A percentile compares a stretch with the other conserved stretches of the same genome.
Conservation (phyloP, 1,140 invertebrate species). For the Calephelis virginiensis region DNA sequence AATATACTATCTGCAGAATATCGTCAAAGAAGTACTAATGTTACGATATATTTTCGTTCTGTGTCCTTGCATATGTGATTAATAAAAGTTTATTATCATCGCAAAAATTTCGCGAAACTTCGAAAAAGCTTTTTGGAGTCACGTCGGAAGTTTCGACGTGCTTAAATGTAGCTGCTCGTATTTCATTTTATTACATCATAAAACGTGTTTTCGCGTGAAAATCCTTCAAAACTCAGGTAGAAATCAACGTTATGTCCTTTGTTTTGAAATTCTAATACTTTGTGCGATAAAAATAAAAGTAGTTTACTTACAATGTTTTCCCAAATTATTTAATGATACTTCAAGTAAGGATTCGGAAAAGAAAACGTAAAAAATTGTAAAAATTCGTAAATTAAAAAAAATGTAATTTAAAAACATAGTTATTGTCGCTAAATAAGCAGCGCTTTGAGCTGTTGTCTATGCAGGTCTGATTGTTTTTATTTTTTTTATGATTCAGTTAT, state of each 20-base stretch:
- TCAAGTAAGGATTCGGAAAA: no score
- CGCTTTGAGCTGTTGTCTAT: no score
- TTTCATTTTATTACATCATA: constrained; percentile 7
- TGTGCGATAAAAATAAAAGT: constrained; percentile 2
- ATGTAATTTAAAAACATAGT: no score
- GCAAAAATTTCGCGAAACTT: constrained; percentile 6
- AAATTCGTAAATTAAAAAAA: no score
- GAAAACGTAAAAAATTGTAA: no score
- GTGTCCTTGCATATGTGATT: not conserved
- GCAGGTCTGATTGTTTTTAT: no score
- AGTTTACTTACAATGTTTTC: no score
- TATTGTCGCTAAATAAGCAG: no score
- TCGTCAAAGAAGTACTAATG: no score
- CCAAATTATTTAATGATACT: no score
- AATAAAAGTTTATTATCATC: constrained; percentile 9
- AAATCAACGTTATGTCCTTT: constrained; percentile 10
- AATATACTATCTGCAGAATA: no score
- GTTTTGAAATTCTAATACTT: constrained; percentile 1
- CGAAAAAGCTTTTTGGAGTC: constrained; percentile 10
- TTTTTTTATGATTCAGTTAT: no score
- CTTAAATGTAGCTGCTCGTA: constrained; percentile 10
- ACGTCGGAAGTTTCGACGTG: constrained; percentile 11
- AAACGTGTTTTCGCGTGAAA: constrained; percentile 7
- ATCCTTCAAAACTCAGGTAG: constrained; percentile 13
- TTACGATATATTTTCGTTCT: not conserved